phyloP scores from a whole-genome alignment of 2,113 vertebrate species.

The Garra rufa region DNA sequence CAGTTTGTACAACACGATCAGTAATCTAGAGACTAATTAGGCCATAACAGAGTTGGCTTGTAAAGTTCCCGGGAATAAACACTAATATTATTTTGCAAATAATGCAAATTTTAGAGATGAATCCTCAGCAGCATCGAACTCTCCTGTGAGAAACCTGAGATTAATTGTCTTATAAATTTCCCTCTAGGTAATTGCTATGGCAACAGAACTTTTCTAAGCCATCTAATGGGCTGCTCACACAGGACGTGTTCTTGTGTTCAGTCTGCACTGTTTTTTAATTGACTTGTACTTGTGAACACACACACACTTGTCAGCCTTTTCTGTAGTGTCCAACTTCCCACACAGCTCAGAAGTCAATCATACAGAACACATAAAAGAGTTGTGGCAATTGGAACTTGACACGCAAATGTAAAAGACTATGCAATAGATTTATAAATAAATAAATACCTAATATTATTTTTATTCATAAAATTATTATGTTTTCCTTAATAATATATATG shows the following conservation, averaged over 20 bases:
- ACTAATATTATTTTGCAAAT: conserved; percentile 36
- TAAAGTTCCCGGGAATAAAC: conserved; percentile 24
- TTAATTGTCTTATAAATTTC: neutral
- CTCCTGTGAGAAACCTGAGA: neutral
- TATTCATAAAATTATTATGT: too few species aligned
- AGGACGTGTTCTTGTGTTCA: neutral
- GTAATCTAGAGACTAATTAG: conserved; percentile 4
- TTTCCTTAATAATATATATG: too few species aligned
- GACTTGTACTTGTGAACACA: neutral
- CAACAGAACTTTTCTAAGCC: conserved; percentile 1
- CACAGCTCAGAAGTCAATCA: neutral
- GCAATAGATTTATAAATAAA: neutral
- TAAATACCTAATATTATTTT: too few species aligned
- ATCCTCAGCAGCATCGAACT: neutral
- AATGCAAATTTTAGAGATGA: neutral
- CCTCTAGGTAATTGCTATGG: neutral
- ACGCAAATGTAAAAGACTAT: too few species aligned
- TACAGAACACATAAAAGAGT: neutral
- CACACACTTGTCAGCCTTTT: neutral
- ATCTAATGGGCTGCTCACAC: neutral
- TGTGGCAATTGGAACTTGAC: neutral
- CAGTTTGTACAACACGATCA: neutral
- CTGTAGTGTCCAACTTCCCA: neutral
- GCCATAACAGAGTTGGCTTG: neutral
- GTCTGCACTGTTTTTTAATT: neutral